Evolutionary conservation across 2,888 invertebrate genomes (phyloP), one percentile per base, ranked within the genome.

Genomic region (Exephanes ischioxanthus): DNA sequence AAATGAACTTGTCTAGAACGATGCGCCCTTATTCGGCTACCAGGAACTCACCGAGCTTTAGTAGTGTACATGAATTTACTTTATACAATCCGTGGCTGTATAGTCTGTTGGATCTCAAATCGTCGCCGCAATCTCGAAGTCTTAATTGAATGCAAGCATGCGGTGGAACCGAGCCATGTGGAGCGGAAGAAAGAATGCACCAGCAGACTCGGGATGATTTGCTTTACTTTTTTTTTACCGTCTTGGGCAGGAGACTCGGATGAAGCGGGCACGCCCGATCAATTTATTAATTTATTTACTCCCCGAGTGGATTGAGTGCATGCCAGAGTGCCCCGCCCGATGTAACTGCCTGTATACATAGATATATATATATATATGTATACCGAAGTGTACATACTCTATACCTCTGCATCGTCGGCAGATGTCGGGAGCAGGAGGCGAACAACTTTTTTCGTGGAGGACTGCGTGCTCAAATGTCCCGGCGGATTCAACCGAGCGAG

Each of bases 201-300:
- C 30, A 30, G 61, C 55, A 75, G 79, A 66, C 30, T 51, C 73
- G 51, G 66, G 80, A 71, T 58, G 75, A 76, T 68, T 75, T 58
- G 72, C 41, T 68, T 55, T 33, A 51, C 70, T 84, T 84, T 75
- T 81, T 73, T 45, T 73, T 72, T n/a, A 16, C 53, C 53, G 70
- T 37, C 51, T 66, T 51, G 84, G 67, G 83, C 71, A 51, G n/a
- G 61, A 73, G 83, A 87, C 86, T 82, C 85, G 84, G 66, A 22
- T 61, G 77, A 72, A 45, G 70, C 63, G 63, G 80, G 71, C 75
- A 77, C 84, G 82, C 68, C 80, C 88, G 86, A 87, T 88, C 86
- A 87, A 88, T 89, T 89, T 89, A 89, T 89, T 89, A 87, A 89
- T 89, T 90, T 88, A 90, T 89, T 89, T 90, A 89, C 88, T 84